These are phyloP conservation scores for Phyto melanocephala DNA, from an alignment of 2,888 invertebrate species.

Conservation along the genomic window DNA sequence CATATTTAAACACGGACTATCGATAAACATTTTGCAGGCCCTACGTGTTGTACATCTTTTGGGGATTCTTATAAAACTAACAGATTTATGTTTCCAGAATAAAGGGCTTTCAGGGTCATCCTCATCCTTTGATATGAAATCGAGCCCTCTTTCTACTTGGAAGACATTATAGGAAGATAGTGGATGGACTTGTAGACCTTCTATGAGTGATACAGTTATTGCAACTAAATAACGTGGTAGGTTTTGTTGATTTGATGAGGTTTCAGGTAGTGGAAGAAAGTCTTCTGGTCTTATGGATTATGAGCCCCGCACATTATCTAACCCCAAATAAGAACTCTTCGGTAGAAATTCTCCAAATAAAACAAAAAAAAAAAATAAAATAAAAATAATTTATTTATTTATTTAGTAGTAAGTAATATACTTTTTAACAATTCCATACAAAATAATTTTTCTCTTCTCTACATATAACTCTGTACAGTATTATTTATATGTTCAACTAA, in stretches of 20 bases:
- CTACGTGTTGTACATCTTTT: conserved; percentile 50
- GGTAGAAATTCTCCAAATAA: too few species aligned
- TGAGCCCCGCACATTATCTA: too few species aligned
- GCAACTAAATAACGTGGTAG: not conserved
- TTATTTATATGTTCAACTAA: too few species aligned
- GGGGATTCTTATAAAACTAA: conserved; percentile 57
- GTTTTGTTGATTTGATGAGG: not conserved
- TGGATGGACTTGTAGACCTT: not conserved
- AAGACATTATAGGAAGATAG: not conserved
- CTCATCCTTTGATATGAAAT: too few species aligned
- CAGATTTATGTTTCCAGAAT: conserved; percentile 55
- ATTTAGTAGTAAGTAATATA: too few species aligned
- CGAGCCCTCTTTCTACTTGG: not conserved
- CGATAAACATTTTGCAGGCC: conserved; percentile 54
- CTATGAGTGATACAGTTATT: not conserved
- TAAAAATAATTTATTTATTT: too few species aligned
- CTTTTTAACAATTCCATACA: too few species aligned
- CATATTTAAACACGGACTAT: conserved; percentile 29
- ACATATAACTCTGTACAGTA: too few species aligned
- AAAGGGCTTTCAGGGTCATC: conserved; percentile 36
- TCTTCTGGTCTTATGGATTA: too few species aligned
- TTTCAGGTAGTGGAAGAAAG: not conserved
- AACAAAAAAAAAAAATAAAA: too few species aligned
- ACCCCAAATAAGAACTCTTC: too few species aligned
- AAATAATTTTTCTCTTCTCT: too few species aligned